These are phyloP conservation scores for Formicarius rufipectus DNA, from an alignment of 2,113 vertebrate species.

Conservation along the genomic window DNA sequence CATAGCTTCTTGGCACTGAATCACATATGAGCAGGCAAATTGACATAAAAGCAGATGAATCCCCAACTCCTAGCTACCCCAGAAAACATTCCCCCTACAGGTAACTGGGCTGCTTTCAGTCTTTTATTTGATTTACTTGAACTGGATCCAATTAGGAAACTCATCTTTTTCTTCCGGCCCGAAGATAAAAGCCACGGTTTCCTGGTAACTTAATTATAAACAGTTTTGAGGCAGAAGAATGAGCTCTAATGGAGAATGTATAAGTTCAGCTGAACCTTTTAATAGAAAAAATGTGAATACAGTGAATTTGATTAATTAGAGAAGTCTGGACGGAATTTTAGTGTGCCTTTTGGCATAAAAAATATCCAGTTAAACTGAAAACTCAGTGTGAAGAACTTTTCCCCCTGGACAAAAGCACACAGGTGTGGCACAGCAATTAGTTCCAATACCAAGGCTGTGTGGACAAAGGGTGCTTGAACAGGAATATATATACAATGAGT, in stretches of 20 bases:
- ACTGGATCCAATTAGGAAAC: neutral
- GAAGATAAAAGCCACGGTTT: neutral
- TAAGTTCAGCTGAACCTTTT: neutral
- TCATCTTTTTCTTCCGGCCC: neutral
- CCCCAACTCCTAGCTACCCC: neutral
- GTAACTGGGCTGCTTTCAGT: neutral
- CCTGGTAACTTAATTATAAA: neutral
- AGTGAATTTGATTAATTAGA: neutral
- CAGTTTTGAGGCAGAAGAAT: neutral
- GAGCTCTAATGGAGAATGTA: neutral
- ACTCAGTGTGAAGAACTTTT: neutral
- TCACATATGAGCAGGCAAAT: neutral
- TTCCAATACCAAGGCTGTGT: neutral
- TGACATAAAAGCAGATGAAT: neutral
- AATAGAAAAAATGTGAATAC: neutral
- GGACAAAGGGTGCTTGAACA: neutral
- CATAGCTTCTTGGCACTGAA: neutral
- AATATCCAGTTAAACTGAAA: neutral
- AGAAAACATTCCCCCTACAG: neutral
- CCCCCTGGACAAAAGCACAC: neutral
- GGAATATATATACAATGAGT: neutral
- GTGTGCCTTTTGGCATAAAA: neutral
- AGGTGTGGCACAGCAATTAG: neutral
- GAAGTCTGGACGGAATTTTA: neutral
- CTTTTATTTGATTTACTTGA: constrained; percentile 8